Evolutionary conservation across 37 sponge, comb jelly and placozoan genomes (phyloP).

Genomic region (Lycopodina hypogea): DNA sequence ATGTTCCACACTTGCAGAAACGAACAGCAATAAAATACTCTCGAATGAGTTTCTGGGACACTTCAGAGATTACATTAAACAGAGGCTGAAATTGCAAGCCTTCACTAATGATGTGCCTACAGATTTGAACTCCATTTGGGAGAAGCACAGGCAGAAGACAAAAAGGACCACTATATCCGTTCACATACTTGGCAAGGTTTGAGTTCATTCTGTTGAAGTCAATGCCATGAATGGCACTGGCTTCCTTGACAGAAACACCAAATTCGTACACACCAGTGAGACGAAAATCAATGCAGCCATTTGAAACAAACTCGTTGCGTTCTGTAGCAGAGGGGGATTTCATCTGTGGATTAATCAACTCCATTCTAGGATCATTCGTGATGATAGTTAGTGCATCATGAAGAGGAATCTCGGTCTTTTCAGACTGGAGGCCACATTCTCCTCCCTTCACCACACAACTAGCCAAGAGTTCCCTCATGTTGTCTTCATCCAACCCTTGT

Average conservation of each 20-base stretch:
- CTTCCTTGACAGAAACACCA: slow-evolving; percentile 55
- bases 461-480: slow-evolving; percentile 5
- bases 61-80: slow-evolving; percentile 25
- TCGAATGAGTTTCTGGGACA: slow-evolving; percentile 31
- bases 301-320: neutral
- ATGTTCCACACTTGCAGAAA: slow-evolving; percentile 70
- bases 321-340: neutral
- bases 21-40: slow-evolving; percentile 62
- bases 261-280: slow-evolving; percentile 58
- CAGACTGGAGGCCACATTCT: neutral
- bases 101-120: slow-evolving; percentile 16
- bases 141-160: slow-evolving; percentile 51
- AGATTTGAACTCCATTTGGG: slow-evolving; percentile 40
- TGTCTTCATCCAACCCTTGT: slow-evolving; percentile 18
- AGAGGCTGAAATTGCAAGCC: slow-evolving; percentile 13
- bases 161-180: slow-evolving; percentile 49
- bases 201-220: slow-evolving; percentile 63
- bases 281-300: slow-evolving; percentile 45
- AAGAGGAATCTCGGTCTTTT: neutral
- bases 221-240: slow-evolving; percentile 54
- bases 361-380: slow-evolving; percentile 30
- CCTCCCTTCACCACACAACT: neutral
- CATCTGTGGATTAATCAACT: slow-evolving; percentile 4
- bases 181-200: slow-evolving; percentile 52
- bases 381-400: slow-evolving; percentile 6